Conservation (phyloP, 2,797 vertebrate species). For the Thamnophis elegans region DNA sequence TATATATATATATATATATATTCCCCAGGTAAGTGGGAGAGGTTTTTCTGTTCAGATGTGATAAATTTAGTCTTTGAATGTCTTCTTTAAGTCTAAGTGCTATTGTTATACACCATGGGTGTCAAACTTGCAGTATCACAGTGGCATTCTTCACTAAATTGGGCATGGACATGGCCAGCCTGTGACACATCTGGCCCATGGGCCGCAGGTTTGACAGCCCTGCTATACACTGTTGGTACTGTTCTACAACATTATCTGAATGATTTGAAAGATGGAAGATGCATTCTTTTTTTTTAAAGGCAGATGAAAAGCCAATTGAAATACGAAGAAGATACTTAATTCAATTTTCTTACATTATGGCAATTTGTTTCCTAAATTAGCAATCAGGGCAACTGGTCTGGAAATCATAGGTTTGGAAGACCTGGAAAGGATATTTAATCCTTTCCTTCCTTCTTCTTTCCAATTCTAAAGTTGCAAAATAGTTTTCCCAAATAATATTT, state of each 20-base stretch:
- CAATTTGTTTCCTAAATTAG: not conserved
- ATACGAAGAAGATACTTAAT: not conserved
- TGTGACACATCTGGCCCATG: too few relatives aligned
- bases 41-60: not conserved
- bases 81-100: not conserved
- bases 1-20: too few relatives aligned
- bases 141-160: too few relatives aligned
- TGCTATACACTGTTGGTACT: not conserved
- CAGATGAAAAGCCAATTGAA: not conserved
- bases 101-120: too few relatives aligned
- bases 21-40: not conserved
- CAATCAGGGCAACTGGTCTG: not conserved
- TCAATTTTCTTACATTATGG: not conserved
- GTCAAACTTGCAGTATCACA: too few relatives aligned
- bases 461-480: not conserved
- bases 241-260: not conserved
- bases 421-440: not conserved
- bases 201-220: too few relatives aligned
- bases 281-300: slow-evolving; percentile 3
- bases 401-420: not conserved
- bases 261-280: not conserved
- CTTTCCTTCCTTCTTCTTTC: not conserved
- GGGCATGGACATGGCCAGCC: too few relatives aligned
- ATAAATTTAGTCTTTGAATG: too few relatives aligned
- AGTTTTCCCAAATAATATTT: not conserved